These are phyloP conservation scores for Pagetopsis macropterus DNA, from an alignment of 2,797 vertebrate species.

Conservation along the genomic window DNA sequence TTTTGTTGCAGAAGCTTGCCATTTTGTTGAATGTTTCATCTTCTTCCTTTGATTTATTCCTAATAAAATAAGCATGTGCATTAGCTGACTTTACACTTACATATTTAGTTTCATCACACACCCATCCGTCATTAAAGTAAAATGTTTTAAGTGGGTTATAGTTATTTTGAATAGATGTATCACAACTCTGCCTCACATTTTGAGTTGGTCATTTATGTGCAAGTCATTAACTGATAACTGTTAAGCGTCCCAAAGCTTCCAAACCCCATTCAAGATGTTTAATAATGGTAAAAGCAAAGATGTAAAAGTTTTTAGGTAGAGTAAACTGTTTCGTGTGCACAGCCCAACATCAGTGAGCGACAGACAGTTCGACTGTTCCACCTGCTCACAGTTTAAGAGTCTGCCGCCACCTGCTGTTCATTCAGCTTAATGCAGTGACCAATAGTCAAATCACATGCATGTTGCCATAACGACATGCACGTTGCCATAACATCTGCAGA, in stretches of 20 bases:
- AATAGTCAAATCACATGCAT: not conserved
- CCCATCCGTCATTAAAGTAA: not conserved
- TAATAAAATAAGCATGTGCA: too few relatives aligned
- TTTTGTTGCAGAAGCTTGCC: not conserved
- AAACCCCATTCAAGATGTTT: not conserved
- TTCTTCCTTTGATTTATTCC: too few relatives aligned
- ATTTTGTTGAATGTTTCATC: not conserved
- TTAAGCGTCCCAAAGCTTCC: not conserved
- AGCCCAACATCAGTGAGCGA: constrained; percentile 10
- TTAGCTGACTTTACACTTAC: not conserved
- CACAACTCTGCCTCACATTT: not conserved
- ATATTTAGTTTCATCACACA: not conserved
- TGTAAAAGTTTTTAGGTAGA: not conserved
- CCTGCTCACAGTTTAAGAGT: constrained; percentile 6
- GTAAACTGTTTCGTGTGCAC: not conserved
- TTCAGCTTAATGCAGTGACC: not conserved
- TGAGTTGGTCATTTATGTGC: not conserved
- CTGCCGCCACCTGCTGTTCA: constrained; percentile 68
- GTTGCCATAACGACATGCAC: not conserved
- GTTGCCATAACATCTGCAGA: not conserved
- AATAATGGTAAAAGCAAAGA: constrained; percentile 25
- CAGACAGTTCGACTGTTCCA: not conserved
- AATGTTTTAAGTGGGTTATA: not conserved
- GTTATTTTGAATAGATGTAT: not conserved
- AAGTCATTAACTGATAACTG: not conserved